Evolutionary conservation across 2,797 vertebrate genomes (phyloP).

Genomic region (Vireo griseus): DNA sequence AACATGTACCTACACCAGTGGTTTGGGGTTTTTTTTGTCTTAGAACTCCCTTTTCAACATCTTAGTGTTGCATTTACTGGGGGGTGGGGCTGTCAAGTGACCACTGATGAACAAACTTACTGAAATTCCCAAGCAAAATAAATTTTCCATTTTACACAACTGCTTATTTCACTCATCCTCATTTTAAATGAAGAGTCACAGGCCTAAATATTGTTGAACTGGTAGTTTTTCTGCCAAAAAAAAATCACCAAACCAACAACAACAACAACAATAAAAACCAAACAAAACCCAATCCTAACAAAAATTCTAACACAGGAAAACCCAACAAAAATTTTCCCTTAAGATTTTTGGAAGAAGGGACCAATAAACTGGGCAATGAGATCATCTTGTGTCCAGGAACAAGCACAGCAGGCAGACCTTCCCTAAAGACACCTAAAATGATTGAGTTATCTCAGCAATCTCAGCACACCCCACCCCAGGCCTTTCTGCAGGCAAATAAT

Average conservation of each 20-base stretch:
- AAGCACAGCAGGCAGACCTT: background rate
- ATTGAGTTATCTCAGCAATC: background rate
- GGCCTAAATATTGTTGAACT: background rate
- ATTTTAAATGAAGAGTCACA: background rate
- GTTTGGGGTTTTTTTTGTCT: background rate
- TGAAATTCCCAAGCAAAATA: background rate
- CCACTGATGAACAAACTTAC: background rate
- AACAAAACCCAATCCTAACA: background rate
- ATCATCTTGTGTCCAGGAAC: background rate
- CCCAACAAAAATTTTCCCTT: background rate
- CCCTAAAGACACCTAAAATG: background rate
- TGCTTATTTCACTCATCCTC: background rate
- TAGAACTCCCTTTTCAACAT: background rate
- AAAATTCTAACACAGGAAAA: background rate
- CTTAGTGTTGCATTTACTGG: background rate
- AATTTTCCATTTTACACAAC: background rate
- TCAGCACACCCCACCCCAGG: background rate
- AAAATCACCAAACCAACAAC: background rate
- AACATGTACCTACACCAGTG: background rate
- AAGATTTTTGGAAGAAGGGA: background rate
- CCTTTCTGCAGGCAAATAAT: background rate
- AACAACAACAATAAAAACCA: background rate
- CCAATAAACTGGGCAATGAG: background rate
- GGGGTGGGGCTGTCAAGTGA: background rate
- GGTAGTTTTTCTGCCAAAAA: background rate